Evolutionary conservation across 1,140 invertebrate genomes (phyloP).

Genomic region (Capitella teleta): DNA sequence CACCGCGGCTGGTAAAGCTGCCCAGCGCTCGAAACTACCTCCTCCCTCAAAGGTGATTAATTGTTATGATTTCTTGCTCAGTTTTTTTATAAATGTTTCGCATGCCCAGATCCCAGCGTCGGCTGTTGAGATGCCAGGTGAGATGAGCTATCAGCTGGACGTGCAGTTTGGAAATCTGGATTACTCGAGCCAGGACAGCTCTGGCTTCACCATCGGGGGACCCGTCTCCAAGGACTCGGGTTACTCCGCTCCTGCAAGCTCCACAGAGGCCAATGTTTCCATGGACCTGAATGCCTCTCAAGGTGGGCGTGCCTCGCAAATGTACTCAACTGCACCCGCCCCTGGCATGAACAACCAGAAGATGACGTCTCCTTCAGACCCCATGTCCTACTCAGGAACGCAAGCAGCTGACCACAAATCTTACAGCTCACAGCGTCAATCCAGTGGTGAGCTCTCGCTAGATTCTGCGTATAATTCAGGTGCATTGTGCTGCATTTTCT

Average conservation of each 20-base stretch:
- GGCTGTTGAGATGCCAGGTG: conserved; percentile 90
- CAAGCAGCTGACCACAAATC: not conserved
- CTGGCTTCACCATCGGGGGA: conserved; percentile 19
- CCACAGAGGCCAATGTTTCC: not conserved
- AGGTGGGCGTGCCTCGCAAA: no score
- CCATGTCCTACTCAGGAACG: not conserved
- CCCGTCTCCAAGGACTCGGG: not conserved
- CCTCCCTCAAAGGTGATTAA: conserved; percentile 68
- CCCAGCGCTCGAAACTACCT: conserved; percentile 65
- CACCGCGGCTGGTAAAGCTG: not conserved
- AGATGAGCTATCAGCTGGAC: conserved; percentile 70
- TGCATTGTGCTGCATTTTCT: not conserved
- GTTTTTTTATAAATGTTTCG: not conserved
- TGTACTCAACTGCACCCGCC: no score
- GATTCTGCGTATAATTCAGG: not conserved
- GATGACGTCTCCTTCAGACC: not conserved
- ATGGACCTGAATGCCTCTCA: not conserved
- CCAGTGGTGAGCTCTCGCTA: not conserved
- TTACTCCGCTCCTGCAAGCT: not conserved
- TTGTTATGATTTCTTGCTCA: no score
- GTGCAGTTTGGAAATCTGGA: conserved; percentile 88
- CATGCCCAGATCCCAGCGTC: conserved; percentile 68
- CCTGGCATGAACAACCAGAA: not conserved
- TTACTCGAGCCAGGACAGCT: conserved; percentile 55
- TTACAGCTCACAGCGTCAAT: conserved; percentile 1